These are phyloP conservation scores for Forbesichthys agassizii DNA, from an alignment of 2,113 vertebrate species.

Conservation along the genomic window DNA sequence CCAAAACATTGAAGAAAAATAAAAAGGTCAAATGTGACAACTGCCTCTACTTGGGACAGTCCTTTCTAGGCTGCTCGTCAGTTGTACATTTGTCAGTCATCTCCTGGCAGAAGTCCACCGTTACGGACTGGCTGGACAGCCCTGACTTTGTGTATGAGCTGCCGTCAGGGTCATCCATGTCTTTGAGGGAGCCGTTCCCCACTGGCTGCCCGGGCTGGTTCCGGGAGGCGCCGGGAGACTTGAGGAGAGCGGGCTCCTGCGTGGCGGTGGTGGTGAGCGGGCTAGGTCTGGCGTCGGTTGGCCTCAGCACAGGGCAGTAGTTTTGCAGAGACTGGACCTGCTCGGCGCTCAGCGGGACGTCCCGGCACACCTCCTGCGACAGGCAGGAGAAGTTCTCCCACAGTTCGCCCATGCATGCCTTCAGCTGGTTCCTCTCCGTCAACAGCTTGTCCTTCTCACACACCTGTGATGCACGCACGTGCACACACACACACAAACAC, in stretches of 20 bases:
- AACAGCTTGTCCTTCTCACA: slow-evolving; percentile 97
- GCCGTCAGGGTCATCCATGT: slow-evolving; percentile 74
- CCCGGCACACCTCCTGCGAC: slow-evolving; percentile 97
- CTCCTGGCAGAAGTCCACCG: slow-evolving; percentile 99
- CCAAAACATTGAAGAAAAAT: slow-evolving; percentile 32
- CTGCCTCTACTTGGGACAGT: slow-evolving; percentile 82
- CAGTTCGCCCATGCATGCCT: slow-evolving; percentile 97
- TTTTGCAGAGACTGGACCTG: slow-evolving; percentile 95
- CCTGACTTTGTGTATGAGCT: slow-evolving; percentile 74
- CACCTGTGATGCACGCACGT: slow-evolving; percentile 76
- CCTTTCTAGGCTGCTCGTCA: slow-evolving; percentile 96
- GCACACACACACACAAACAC: slow-evolving; percentile 7
- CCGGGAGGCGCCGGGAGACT: slow-evolving; percentile 80
- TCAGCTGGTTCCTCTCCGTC: slow-evolving; percentile 96
- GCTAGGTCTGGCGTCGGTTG: slow-evolving; percentile 75
- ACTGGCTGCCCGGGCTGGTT: slow-evolving; percentile 78
- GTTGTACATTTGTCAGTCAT: slow-evolving; percentile 99
- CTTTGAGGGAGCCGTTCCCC: slow-evolving; percentile 62
- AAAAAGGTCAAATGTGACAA: slow-evolving; percentile 25
- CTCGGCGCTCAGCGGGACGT: slow-evolving; percentile 93
- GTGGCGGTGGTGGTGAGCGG: slow-evolving; percentile 76
- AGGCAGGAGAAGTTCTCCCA: slow-evolving; percentile 98
- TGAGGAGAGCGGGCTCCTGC: slow-evolving; percentile 81
- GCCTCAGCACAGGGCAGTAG: slow-evolving; percentile 92
- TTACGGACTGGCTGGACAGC: slow-evolving; percentile 90